Evolutionary conservation across 2,113 vertebrate species (phyloP).

Genomic region (Callithrix jacchus): DNA sequence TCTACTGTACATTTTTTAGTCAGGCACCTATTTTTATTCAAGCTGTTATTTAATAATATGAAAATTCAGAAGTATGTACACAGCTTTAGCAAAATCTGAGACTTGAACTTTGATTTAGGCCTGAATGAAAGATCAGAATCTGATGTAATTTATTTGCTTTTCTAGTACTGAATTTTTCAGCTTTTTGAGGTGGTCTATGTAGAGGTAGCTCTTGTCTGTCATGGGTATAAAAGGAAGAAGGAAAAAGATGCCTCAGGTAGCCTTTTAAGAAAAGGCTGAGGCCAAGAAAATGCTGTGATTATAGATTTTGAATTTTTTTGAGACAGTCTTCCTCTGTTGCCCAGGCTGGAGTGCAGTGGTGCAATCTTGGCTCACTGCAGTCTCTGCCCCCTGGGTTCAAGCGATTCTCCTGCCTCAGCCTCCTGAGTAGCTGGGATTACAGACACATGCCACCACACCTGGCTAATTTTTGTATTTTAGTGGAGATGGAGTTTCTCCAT

Average conservation of each 20-base stretch:
- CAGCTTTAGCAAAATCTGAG: not conserved
- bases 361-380: too few relatives aligned
- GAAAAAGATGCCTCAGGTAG: not conserved
- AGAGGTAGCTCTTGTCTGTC: not conserved
- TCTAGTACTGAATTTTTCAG: not conserved
- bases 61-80: not conserved
- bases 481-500: too few relatives aligned
- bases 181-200: not conserved
- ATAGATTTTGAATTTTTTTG: not conserved
- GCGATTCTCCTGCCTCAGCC: too few relatives aligned
- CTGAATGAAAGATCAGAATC: slow-evolving; percentile 1
- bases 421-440: too few relatives aligned
- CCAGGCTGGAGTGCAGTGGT: too few relatives aligned
- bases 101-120: slow-evolving; percentile 14
- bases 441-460: too few relatives aligned
- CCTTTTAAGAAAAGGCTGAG: not conserved
- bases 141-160: not conserved
- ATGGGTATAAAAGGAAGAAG: not conserved
- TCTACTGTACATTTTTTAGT: not conserved
- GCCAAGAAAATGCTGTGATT: not conserved
- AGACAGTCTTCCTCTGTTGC: too few relatives aligned
- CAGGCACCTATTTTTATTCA: not conserved
- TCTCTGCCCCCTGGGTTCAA: too few relatives aligned
- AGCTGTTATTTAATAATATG: not conserved
- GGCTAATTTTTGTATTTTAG: too few relatives aligned